Evolutionary conservation across 2,113 vertebrate species (phyloP).

Genomic region (Tragelaphus strepsiceros): DNA sequence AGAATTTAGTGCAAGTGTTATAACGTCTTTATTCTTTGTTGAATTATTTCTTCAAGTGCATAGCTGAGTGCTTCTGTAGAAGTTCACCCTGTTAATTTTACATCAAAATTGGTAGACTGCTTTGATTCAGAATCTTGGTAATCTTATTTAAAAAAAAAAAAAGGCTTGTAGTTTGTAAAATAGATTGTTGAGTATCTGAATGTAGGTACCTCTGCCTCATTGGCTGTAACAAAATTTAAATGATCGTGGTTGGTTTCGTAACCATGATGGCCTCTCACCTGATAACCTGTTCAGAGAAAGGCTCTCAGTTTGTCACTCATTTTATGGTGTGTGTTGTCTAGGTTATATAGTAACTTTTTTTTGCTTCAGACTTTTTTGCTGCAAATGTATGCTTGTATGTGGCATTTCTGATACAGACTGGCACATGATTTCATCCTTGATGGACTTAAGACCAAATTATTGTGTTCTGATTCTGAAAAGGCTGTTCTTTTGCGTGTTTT

Average conservation of each 20-base stretch:
- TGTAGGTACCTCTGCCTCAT: background rate
- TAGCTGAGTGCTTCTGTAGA: background rate
- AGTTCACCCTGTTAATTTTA: background rate
- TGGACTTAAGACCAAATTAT: background rate
- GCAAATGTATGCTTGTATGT: background rate
- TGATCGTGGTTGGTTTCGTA: background rate
- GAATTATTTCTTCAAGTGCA: background rate
- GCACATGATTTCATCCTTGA: background rate
- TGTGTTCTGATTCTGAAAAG: background rate
- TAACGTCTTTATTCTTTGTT: background rate
- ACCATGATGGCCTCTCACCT: background rate
- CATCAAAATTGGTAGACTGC: background rate
- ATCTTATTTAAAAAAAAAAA: background rate
- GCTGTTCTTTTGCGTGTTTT: background rate
- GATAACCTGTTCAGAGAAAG: background rate
- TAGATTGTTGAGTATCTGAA: background rate
- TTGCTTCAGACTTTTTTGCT: background rate
- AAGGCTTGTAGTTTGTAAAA: background rate
- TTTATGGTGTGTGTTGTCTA: background rate
- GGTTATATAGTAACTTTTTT: background rate
- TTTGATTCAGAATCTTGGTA: conserved; percentile 5
- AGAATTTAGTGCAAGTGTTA: background rate
- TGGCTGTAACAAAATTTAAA: background rate
- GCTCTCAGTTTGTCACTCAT: background rate
- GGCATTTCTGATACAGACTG: conserved; percentile 1